Base-by-base conservation (phyloP, 2,888 invertebrate genomes). In the Drosophila bunnanda region DNA sequence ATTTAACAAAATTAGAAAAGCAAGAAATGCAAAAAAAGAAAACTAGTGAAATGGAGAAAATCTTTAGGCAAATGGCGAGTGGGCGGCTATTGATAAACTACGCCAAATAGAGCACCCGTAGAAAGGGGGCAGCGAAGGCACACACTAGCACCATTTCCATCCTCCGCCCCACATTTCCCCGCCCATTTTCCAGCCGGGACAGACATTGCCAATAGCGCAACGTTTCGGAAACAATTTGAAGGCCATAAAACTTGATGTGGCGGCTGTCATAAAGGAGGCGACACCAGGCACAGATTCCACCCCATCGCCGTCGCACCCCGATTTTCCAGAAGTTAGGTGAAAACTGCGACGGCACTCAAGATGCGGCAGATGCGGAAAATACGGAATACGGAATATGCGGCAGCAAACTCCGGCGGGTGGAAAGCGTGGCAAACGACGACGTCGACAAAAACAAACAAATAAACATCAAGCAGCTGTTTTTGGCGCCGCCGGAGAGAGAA, bases 221-320 rank as follows among this genome's bases (percentile, higher is more conserved):
- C 80, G 86, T 89, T 85, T 89, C 86, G 86, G 85, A 86, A 86
- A 86, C 86, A 89, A 86, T 86, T 86, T 78, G 77, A 86, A 85
- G 88, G 86, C 85, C 83, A 85, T 89, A 88, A 89, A 85, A 89
- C 72, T 85, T 89, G 89, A 89, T 89, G 89, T 81, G 79, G 69
- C 82, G 60, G 68, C 79, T 60, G 79, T 50, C 83, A 82, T 82
- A 76, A 87, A 84, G 71, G 76, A 78, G 76, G 65, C 81, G 69
- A 77, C 75, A 41, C 52, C 66, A 53, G 56, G 65, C 65, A 65
- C 65, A 64, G 64, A 64, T 65, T 64, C 64, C 25, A 25, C 48
- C 65, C 64, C 66, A 25, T 25, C n/a, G 17, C 10, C 4, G 38
- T 17, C 34, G 4, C 36, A 39, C 65, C 48, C 20, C 20, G 17